A percentile compares a stretch with the other conserved stretches of the same genome.
Conservation (phyloP, 2,113 vertebrate species). For the Seriola quinqueradiata region DNA sequence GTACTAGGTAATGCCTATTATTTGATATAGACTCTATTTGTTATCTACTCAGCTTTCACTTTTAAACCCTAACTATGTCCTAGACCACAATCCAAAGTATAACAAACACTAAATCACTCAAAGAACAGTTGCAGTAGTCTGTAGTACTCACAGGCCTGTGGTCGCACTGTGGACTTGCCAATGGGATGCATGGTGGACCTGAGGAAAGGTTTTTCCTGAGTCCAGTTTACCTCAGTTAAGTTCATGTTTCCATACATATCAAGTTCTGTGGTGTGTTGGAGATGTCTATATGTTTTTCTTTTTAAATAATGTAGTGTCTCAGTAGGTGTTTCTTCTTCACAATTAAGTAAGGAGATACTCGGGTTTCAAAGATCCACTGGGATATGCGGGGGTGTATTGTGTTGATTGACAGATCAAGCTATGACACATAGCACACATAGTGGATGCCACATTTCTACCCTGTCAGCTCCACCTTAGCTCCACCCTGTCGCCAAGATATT, state of each 20-base stretch:
- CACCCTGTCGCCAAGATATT: neutral
- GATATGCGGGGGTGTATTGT: neutral
- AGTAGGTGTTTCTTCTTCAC: no score
- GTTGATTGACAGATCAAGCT: constrained; percentile 22
- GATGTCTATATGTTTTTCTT: neutral
- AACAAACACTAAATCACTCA: neutral
- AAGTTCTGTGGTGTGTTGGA: neutral
- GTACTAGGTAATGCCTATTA: neutral
- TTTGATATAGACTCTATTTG: neutral
- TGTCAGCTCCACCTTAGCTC: neutral
- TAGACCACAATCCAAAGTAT: neutral
- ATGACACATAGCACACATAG: neutral
- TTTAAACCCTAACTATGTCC: neutral
- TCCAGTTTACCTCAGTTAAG: neutral
- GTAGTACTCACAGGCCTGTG: constrained; percentile 20
- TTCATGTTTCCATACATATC: neutral
- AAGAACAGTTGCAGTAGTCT: constrained; percentile 15
- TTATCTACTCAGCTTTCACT: neutral
- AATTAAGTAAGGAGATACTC: neutral
- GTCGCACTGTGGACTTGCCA: neutral
- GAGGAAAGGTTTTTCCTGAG: neutral
- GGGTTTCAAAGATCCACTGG: neutral
- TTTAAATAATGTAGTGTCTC: neutral
- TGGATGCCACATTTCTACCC: neutral
- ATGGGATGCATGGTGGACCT: neutral